These are phyloP conservation scores for Trematomus loennbergii DNA, from an alignment of 2,113 vertebrate genomes.

Conservation along the genomic window DNA sequence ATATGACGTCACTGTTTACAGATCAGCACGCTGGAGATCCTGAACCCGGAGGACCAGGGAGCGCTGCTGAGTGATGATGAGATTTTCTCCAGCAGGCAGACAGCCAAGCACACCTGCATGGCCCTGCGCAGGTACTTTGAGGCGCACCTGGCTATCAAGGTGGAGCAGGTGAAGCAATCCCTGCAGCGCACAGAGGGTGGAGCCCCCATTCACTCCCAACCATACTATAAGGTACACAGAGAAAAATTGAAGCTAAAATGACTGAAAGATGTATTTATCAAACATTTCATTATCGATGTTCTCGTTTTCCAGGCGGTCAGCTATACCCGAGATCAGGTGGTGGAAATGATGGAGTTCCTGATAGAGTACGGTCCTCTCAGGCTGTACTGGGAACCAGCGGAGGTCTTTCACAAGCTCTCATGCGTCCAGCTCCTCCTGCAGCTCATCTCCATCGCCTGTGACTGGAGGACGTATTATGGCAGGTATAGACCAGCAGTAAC, in stretches of 20 bases:
- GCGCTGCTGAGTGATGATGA: constrained; percentile 96
- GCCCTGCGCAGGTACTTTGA: constrained; percentile 97
- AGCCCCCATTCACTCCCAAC: constrained; percentile 93
- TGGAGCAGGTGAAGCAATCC: constrained; percentile 98
- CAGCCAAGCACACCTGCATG: constrained; percentile 99
- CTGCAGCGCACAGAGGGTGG: constrained; percentile 97
- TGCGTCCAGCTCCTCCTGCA: constrained; percentile 97
- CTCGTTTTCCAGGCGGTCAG: constrained; percentile 89
- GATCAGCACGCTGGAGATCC: constrained; percentile 98
- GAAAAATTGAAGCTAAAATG: not conserved
- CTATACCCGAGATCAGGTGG: constrained; percentile 96
- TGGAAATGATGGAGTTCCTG: constrained; percentile 99
- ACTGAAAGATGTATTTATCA: no score
- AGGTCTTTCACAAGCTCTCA: constrained; percentile 96
- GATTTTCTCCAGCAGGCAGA: constrained; percentile 99
- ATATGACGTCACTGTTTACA: constrained; percentile 70
- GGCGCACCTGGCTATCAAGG: constrained; percentile 97
- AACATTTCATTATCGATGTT: not conserved
- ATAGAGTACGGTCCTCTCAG: constrained; percentile 95
- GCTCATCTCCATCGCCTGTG: constrained; percentile 97
- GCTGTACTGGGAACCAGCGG: constrained; percentile 97
- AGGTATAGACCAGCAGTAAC: constrained; percentile 82
- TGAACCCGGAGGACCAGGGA: constrained; percentile 97
- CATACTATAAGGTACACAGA: constrained; percentile 93
- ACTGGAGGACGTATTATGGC: constrained; percentile 99